Percentiles rank a stretch among this genome's conserved stretches.
Conservation (phyloP, 2,888 invertebrate species). For the Polietes domitor region DNA sequence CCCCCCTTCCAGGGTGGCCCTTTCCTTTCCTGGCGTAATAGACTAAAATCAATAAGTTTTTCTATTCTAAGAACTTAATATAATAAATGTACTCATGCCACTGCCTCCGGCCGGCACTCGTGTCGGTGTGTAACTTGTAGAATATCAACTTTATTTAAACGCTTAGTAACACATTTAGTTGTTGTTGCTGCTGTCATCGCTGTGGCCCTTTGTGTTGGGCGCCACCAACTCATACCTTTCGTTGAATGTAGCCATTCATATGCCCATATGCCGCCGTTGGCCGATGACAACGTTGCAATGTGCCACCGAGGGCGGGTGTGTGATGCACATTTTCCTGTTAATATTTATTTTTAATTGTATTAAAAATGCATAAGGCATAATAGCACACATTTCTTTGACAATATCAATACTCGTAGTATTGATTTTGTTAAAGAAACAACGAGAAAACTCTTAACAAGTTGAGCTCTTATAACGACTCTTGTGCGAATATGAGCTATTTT, state of each 20-base stretch:
- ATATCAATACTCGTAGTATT: too few species aligned
- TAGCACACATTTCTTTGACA: slow-evolving; percentile 20
- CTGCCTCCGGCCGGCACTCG: background rate
- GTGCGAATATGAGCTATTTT: too few species aligned
- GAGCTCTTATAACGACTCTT: too few species aligned
- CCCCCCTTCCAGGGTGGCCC: background rate
- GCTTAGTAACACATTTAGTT: slow-evolving; percentile 23
- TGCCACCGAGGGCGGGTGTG: background rate
- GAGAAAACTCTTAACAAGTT: background rate
- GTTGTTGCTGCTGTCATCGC: background rate
- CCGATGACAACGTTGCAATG: background rate
- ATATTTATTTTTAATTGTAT: slow-evolving; percentile 25
- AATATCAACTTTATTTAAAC: slow-evolving; percentile 34
- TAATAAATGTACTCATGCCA: slow-evolving; percentile 40
- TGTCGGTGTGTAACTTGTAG: background rate
- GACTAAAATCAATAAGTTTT: slow-evolving; percentile 63
- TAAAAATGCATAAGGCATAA: background rate
- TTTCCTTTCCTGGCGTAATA: background rate
- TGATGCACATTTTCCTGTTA: background rate
- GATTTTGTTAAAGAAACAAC: background rate
- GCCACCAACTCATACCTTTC: background rate
- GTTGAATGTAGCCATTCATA: background rate
- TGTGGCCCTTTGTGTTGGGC: background rate
- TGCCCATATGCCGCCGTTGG: background rate
- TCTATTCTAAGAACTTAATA: slow-evolving; percentile 60